These are phyloP conservation scores for Sebastes paucispinis DNA, from an alignment of 2,797 vertebrate species.

Conservation along the genomic window DNA sequence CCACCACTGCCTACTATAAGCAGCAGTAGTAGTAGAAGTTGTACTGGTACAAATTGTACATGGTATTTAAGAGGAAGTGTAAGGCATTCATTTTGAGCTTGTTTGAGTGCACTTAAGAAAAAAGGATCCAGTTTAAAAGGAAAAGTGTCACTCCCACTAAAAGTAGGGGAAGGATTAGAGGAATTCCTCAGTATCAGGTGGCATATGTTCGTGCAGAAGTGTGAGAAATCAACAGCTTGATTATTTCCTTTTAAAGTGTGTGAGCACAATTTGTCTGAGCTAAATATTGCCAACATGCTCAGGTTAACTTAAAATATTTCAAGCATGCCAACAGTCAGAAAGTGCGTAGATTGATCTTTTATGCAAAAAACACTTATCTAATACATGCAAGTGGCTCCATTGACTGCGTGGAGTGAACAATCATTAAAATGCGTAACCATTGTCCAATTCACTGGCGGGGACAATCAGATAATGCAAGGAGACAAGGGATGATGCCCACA, in stretches of 20 bases:
- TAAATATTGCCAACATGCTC: background rate
- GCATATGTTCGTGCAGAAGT: slow-evolving; percentile 82
- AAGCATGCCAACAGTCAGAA: background rate
- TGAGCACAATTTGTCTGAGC: slow-evolving; percentile 9
- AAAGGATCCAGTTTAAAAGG: slow-evolving; percentile 73
- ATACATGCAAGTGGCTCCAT: slow-evolving; percentile 48
- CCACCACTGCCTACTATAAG: too few species aligned
- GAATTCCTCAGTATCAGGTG: slow-evolving; percentile 82
- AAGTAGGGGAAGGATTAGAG: slow-evolving; percentile 79
- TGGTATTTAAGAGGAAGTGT: slow-evolving; percentile 36
- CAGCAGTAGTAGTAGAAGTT: background rate
- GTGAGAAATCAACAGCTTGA: slow-evolving; percentile 81
- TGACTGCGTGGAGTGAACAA: slow-evolving; percentile 47
- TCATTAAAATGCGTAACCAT: slow-evolving; percentile 68
- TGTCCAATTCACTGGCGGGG: slow-evolving; percentile 61
- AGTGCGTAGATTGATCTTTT: background rate
- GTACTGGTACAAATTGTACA: slow-evolving; percentile 3
- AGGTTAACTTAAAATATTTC: background rate
- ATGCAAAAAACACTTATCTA: slow-evolving; percentile 6
- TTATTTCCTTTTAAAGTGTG: slow-evolving; percentile 47
- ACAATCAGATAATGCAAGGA: slow-evolving; percentile 81
- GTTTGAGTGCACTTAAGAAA: slow-evolving; percentile 60
- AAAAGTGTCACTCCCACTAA: slow-evolving; percentile 71
- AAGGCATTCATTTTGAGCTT: slow-evolving; percentile 51
- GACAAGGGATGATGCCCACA: slow-evolving; percentile 73